Evolutionary conservation across 2,888 invertebrate genomes (phyloP).

Genomic region (Amphipoea oculea): DNA sequence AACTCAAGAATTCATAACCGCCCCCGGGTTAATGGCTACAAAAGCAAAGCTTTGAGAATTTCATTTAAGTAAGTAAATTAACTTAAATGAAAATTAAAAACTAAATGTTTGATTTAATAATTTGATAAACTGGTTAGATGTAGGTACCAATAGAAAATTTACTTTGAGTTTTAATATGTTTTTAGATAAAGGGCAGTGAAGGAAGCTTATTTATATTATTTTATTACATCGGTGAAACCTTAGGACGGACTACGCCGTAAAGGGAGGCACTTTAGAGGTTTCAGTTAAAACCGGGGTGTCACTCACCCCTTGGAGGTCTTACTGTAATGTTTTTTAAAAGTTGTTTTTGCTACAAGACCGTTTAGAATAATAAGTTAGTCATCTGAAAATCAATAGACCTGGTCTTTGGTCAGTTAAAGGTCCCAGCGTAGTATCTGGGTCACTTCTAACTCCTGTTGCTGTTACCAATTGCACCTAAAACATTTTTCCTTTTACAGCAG

Average conservation of each 20-base stretch:
- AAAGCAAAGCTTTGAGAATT: slow-evolving; percentile 36
- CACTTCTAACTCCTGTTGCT: background rate
- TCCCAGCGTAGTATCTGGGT: no score
- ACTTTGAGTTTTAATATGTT: background rate
- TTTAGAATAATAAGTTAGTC: background rate
- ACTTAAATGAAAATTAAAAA: slow-evolving; percentile 34
- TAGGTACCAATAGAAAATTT: background rate
- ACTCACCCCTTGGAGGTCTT: slow-evolving; percentile 19
- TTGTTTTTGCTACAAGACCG: background rate
- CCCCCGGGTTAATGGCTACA: slow-evolving; percentile 35
- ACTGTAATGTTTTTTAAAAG: background rate
- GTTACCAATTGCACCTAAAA: background rate
- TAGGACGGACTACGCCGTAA: slow-evolving; percentile 7
- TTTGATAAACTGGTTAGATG: background rate
- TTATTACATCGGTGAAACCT: slow-evolving; percentile 21
- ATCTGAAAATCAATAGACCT: background rate
- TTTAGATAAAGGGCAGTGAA: background rate
- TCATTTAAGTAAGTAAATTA: slow-evolving; percentile 34
- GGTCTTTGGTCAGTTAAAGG: no score
- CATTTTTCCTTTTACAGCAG: background rate
- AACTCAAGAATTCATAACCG: slow-evolving; percentile 39
- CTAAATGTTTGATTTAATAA: slow-evolving; percentile 19
- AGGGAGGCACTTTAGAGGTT: slow-evolving; percentile 23
- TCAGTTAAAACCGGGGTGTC: slow-evolving; percentile 22
- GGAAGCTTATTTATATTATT: background rate